Evolutionary conservation across 2,797 vertebrate species (phyloP).

Genomic region (Valencia hispanica): DNA sequence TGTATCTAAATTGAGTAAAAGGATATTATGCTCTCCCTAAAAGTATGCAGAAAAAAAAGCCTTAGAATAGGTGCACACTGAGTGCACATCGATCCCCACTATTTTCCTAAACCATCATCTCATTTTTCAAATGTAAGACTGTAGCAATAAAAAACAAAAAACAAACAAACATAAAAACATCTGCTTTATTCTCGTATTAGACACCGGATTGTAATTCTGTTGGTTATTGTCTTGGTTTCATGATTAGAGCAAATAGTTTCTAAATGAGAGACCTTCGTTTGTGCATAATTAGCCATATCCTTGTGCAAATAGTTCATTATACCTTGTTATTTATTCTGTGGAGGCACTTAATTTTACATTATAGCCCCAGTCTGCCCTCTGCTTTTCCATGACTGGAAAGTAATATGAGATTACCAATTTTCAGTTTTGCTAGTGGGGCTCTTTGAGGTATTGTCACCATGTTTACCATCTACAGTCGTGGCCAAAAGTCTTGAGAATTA

Average conservation of each 20-base stretch:
- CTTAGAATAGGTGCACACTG: neutral
- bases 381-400: conserved; percentile 24
- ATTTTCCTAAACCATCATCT: neutral
- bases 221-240: conserved; percentile 34
- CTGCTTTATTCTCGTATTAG: neutral
- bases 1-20: neutral
- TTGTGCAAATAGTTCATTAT: conserved; percentile 34
- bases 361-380: conserved; percentile 17
- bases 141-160: neutral
- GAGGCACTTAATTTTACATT: conserved; percentile 23
- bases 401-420: conserved; percentile 41
- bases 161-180: too few relatives aligned
- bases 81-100: neutral
- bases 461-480: conserved; percentile 11
- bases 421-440: conserved; percentile 25
- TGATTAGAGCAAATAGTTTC: conserved; percentile 9
- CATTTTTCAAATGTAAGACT: neutral
- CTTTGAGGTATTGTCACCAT: neutral
- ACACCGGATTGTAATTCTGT: conserved; percentile 6
- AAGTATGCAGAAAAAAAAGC: neutral
- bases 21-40: neutral
- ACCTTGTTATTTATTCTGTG: conserved; percentile 35
- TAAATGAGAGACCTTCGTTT: conserved; percentile 26
- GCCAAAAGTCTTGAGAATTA: too few relatives aligned
- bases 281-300: conserved; percentile 20